Evolutionary conservation across 2,888 invertebrate genomes (phyloP), one percentile per base, ranked within the genome.

Genomic region (Baccha elongata): DNA sequence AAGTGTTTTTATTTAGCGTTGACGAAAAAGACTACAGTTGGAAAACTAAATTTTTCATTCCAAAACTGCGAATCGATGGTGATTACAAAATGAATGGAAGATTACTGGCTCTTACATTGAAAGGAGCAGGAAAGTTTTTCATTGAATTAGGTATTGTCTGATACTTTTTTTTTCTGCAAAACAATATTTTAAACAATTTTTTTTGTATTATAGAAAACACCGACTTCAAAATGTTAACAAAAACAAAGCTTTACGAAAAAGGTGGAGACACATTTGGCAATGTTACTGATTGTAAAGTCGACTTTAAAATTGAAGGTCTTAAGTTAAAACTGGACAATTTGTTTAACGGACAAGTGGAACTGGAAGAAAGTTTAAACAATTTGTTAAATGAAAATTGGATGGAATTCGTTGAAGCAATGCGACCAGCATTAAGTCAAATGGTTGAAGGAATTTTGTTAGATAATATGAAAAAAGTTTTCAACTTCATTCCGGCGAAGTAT

Each of bases 321-420:
- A 92, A 92, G 88, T 89, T 94, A 78, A 91, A 93, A 71, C 93
- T 94, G 92, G 92, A 93, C 73, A 94, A 94, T 88, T 89, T 94
- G 58, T 94, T 94, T 86, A 94, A 94, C 86, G 94, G 94, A 62
- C 93, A 93, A 74, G 92, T 93, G 87, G 92, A 93, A 44, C 90
- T 94, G 73, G 94, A 94, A 93, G 90, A 94, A 55, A 93, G 93
- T 85, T 94, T 94, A 2, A 94, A 94, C 86, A 91, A 92, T 4
- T 94, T 94, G 87, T 90, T 94, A 72, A 94, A 94, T 88, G 93
- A 93, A 40, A 94, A 94, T 87, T 94, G 94, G 94, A 91, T 92
- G 50, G 93, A 93, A 50, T 93, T 94, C 0, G 92, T 93, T 0
- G 94, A 94, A 87, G 93, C 94, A 5, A 88, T 94, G 64, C 91